phyloP scores from a whole-genome alignment of 2,888 invertebrate genomes.

The Macrosoma leucophasiata region DNA sequence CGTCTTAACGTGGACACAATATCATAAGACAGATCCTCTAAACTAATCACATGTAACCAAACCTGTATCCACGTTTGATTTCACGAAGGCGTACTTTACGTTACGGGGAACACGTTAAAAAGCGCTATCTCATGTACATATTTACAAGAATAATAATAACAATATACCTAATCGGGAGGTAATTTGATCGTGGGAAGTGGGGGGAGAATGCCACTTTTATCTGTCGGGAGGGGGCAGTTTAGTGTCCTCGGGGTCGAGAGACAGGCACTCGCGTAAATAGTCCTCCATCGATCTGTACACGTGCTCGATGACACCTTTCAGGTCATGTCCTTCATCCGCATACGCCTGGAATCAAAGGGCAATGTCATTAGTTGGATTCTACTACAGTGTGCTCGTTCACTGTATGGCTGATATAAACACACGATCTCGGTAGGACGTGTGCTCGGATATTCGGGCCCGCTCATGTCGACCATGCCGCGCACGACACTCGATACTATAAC shows the following conservation, averaged over 20 bases:
- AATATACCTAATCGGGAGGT: conserved; percentile 27
- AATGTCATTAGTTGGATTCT: too few relatives aligned
- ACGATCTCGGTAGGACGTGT: too few relatives aligned
- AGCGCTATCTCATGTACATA: conserved; percentile 71
- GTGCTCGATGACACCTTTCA: conserved; percentile 91
- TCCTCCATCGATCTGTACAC: conserved; percentile 95
- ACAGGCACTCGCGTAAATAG: conserved; percentile 92
- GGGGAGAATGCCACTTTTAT: conserved; percentile 39
- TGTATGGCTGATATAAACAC: too few relatives aligned
- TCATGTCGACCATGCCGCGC: too few relatives aligned
- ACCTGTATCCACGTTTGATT: conserved; percentile 18
- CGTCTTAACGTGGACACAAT: conserved; percentile 14
- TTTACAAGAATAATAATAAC: conserved; percentile 60
- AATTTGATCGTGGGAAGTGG: conserved; percentile 3
- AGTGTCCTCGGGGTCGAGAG: conserved; percentile 86
- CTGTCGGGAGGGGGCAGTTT: conserved; percentile 78
- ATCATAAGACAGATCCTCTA: conserved; percentile 20
- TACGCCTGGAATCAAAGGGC: conserved; percentile 93
- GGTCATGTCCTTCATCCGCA: conserved; percentile 92
- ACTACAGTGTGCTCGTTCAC: too few relatives aligned
- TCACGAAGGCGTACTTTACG: too few relatives aligned
- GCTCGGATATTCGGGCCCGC: too few relatives aligned
- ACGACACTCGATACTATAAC: too few relatives aligned
- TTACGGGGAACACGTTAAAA: conserved; percentile 68
- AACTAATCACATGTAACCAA: conserved; percentile 44